These are phyloP conservation scores for Phania funesta DNA, from an alignment of 2,888 invertebrate genomes.

Conservation along the genomic window DNA sequence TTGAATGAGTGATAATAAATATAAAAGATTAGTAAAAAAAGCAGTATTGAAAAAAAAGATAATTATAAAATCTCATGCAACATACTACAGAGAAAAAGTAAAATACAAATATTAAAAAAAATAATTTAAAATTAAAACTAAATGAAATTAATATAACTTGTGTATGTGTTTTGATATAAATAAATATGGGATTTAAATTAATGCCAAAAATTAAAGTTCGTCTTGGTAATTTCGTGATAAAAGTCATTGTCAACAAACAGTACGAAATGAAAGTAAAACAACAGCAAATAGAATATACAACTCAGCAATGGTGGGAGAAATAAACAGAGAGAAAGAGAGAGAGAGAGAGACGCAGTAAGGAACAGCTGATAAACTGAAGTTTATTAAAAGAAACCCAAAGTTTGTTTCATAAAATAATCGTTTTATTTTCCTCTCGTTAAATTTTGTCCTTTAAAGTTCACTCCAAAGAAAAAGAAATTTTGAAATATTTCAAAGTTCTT, in stretches of 20 bases:
- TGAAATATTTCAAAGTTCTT: too few species aligned
- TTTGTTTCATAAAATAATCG: too few species aligned
- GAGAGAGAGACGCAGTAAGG: too few species aligned
- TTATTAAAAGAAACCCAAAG: too few species aligned
- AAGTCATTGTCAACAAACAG: conserved; percentile 45
- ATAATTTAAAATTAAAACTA: conserved; percentile 46
- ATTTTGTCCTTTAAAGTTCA: too few species aligned
- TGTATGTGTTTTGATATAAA: conserved; percentile 14
- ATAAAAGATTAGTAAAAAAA: conserved; percentile 72
- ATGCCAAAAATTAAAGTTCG: conserved; percentile 11
- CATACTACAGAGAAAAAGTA: conserved; percentile 74
- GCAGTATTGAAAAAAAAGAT: conserved; percentile 78
- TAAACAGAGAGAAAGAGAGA: too few species aligned
- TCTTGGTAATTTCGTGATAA: not conserved
- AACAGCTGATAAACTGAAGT: too few species aligned
- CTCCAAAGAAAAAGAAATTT: too few species aligned
- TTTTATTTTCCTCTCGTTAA: too few species aligned
- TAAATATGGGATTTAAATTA: conserved; percentile 42
- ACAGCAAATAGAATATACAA: not conserved
- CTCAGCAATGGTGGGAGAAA: not conserved
- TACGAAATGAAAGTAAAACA: conserved; percentile 33
- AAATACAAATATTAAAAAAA: conserved; percentile 55
- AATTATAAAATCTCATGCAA: conserved; percentile 81
- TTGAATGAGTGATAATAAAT: conserved; percentile 41
- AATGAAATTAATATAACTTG: conserved; percentile 49